Evolutionary conservation across 1,140 invertebrate species (phyloP).

Genomic region (Tetraneura akinire): DNA sequence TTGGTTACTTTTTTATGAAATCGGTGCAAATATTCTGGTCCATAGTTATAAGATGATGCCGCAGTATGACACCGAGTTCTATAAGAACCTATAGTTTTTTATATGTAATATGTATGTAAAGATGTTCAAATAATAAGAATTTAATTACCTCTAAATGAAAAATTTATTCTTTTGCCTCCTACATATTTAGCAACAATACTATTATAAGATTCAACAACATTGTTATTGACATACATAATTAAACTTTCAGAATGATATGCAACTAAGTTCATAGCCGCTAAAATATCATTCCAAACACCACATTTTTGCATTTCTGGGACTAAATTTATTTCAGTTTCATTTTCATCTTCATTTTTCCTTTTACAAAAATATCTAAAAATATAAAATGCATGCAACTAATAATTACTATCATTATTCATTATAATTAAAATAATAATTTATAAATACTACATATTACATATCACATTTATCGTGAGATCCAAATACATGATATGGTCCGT

Average conservation of each 20-base stretch:
- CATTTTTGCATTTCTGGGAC: background rate
- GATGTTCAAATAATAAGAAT: background rate
- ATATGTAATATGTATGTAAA: background rate
- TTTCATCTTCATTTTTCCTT: background rate
- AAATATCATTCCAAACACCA: conserved; percentile 5
- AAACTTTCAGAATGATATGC: background rate
- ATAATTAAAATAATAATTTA: no score
- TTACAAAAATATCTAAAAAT: conserved; percentile 5
- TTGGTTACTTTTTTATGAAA: conserved; percentile 2
- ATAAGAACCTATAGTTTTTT: background rate
- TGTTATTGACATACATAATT: background rate
- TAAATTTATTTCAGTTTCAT: background rate
- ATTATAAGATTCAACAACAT: background rate
- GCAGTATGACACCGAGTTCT: background rate
- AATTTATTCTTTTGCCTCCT: conserved; percentile 21
- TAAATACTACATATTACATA: no score
- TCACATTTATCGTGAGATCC: background rate
- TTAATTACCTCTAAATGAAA: conserved; percentile 11
- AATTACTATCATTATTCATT: no score
- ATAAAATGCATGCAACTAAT: no score
- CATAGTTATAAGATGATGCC: background rate
- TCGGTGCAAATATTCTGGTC: background rate
- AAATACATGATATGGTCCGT: conserved; percentile 3
- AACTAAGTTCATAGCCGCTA: background rate
- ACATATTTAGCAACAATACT: conserved; percentile 10